These are phyloP conservation scores for Typhlichthys eigenmanni DNA, from an alignment of 2,797 vertebrate genomes.

Conservation along the genomic window DNA sequence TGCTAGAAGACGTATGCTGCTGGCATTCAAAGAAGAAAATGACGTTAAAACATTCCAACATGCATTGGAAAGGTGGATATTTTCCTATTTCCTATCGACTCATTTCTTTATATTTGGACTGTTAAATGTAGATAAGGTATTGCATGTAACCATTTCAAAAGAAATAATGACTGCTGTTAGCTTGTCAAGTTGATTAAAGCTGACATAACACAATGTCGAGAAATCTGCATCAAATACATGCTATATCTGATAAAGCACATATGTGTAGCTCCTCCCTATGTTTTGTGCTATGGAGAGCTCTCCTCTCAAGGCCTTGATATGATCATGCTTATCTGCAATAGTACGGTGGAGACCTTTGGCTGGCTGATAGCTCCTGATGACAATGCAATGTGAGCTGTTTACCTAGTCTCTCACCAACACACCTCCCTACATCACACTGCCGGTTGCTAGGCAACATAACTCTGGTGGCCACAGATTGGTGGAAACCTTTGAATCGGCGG, in stretches of 20 bases:
- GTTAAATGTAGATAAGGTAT: conserved; percentile 14
- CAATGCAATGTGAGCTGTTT: conserved; percentile 61
- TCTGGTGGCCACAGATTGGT: conserved; percentile 72
- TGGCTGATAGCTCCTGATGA: conserved; percentile 51
- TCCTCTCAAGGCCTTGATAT: conserved; percentile 41
- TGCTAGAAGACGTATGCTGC: conserved; percentile 17
- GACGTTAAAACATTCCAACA: conserved; percentile 51
- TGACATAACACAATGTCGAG: conserved; percentile 18
- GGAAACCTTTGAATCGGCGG: conserved; percentile 68
- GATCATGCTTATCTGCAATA: conserved; percentile 44
- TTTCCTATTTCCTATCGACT: conserved; percentile 17
- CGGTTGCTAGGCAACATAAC: conserved; percentile 88
- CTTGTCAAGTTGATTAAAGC: conserved; percentile 24
- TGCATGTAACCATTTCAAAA: conserved; percentile 48
- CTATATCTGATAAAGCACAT: not conserved
- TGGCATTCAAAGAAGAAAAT: conserved; percentile 22
- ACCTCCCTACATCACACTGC: conserved; percentile 62
- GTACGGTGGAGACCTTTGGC: conserved; percentile 53
- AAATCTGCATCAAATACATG: not conserved
- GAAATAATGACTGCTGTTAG: conserved; percentile 60
- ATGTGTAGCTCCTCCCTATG: conserved; percentile 15
- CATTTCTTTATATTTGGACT: conserved; percentile 17
- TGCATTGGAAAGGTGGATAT: conserved; percentile 31
- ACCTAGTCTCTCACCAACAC: conserved; percentile 59
- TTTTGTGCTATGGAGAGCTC: conserved; percentile 14